Percentiles rank a stretch among this genome's conserved stretches.
Conservation (phyloP, 2,888 invertebrate species). For the Netelia fuscicornis region DNA sequence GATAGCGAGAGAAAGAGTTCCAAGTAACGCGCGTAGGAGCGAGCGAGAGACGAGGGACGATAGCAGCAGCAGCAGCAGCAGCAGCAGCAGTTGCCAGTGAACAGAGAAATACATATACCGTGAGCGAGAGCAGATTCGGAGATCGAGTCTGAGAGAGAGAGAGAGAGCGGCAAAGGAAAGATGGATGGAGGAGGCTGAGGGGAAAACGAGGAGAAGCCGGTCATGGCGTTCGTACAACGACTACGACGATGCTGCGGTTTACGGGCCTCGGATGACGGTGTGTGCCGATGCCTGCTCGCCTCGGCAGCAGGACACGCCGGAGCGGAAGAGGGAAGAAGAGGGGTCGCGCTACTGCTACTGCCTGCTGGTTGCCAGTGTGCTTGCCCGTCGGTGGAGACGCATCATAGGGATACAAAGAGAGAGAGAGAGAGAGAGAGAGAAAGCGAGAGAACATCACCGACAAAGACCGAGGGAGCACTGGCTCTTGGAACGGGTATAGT, state of each 20-base stretch:
- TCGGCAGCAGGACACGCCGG: slow-evolving; percentile 65
- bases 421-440: slow-evolving; percentile 3
- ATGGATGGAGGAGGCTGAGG: slow-evolving; percentile 39
- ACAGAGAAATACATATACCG: slow-evolving; percentile 37
- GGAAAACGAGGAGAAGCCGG: slow-evolving; percentile 67
- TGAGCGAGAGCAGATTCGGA: slow-evolving; percentile 59
- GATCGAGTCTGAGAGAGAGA: slow-evolving; percentile 58
- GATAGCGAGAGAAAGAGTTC: slow-evolving; percentile 60
- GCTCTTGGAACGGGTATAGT: slow-evolving; percentile 35
- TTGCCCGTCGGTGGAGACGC: slow-evolving; percentile 25
- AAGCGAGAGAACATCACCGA: slow-evolving; percentile 42
- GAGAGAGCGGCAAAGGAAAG: slow-evolving; percentile 17
- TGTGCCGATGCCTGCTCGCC: slow-evolving; percentile 44
- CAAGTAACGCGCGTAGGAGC: slow-evolving; percentile 44
- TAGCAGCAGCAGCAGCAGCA: not conserved
- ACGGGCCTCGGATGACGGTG: slow-evolving; percentile 54
- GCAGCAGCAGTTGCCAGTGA: slow-evolving; percentile 36
- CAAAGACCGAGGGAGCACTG: slow-evolving; percentile 56
- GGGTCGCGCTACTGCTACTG: slow-evolving; percentile 57
- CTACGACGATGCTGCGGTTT: slow-evolving; percentile 66
- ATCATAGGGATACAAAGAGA: slow-evolving; percentile 29
- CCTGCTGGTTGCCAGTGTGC: slow-evolving; percentile 39
- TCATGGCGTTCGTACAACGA: slow-evolving; percentile 65
- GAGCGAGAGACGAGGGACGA: slow-evolving; percentile 42
- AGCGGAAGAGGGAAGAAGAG: slow-evolving; percentile 57